A percentile compares a stretch with the other conserved stretches of the same genome.
Conservation (phyloP, 2,113 vertebrate genomes). For the Cettia cetti region DNA sequence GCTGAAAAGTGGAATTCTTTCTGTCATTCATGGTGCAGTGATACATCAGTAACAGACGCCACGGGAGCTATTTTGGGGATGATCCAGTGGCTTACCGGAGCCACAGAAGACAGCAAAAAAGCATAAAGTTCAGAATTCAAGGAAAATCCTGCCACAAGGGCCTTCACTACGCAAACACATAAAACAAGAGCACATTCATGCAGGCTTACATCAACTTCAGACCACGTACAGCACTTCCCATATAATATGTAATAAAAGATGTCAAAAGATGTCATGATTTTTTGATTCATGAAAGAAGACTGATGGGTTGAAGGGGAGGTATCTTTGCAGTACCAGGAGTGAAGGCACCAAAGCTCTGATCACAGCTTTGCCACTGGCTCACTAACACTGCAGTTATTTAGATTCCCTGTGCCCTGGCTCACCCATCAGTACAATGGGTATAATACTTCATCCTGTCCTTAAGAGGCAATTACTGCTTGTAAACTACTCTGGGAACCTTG, state of each 20-base stretch:
- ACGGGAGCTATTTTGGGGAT: not conserved
- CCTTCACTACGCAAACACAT: not conserved
- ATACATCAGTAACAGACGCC: not conserved
- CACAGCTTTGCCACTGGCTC: conserved; percentile 7
- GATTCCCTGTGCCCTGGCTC: conserved; percentile 31
- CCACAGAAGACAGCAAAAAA: not conserved
- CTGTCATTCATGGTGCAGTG: not conserved
- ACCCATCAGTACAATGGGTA: conserved; percentile 42
- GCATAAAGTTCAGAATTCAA: not conserved
- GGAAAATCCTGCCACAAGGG: not conserved
- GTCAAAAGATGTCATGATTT: not conserved
- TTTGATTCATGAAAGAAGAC: not conserved
- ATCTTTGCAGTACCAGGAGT: not conserved
- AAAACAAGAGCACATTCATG: not conserved
- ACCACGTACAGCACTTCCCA: not conserved
- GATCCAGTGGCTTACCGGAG: not conserved
- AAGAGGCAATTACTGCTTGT: conserved; percentile 54
- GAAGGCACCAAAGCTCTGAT: not conserved
- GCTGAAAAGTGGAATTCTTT: conserved; percentile 48
- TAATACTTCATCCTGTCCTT: conserved; percentile 60
- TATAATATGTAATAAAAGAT: not conserved
- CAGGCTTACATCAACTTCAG: not conserved
- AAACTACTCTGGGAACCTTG: conserved; percentile 50
- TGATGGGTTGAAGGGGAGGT: not conserved
- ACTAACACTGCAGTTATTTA: conserved; percentile 18